Conservation (phyloP, 2,797 vertebrate species). For the Anas bernieri region DNA sequence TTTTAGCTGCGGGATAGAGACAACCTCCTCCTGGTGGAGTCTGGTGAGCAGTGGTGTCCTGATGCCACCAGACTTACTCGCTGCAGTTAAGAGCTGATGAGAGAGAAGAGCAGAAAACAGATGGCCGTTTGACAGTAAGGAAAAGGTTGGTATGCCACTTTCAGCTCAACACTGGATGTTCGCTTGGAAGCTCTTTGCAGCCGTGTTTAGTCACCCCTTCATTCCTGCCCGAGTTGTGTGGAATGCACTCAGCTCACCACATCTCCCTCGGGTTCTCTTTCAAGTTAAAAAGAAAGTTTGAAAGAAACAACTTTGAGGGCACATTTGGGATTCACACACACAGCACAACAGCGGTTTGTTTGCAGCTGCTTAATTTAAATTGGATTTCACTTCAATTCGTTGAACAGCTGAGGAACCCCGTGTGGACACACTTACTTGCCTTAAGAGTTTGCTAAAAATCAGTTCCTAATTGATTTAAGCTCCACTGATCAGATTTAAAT, state of each 20-base stretch:
- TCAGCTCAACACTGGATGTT: neutral
- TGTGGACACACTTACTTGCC: slow-evolving; percentile 36
- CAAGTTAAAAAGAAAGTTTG: slow-evolving; percentile 24
- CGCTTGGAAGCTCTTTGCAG: neutral
- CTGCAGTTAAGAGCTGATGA: slow-evolving; percentile 25
- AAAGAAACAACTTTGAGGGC: neutral
- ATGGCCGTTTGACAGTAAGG: slow-evolving; percentile 10
- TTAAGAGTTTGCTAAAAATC: slow-evolving; percentile 57
- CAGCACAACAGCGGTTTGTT: slow-evolving; percentile 28
- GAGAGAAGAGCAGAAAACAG: slow-evolving; percentile 24
- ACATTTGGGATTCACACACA: neutral
- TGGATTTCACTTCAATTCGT: slow-evolving; percentile 35
- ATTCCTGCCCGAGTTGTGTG: neutral
- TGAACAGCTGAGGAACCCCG: slow-evolving; percentile 47
- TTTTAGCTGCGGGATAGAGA: neutral
- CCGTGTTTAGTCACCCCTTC: neutral
- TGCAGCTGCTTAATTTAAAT: slow-evolving; percentile 52
- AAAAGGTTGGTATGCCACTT: slow-evolving; percentile 24
- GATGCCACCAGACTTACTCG: neutral
- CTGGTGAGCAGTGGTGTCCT: neutral
- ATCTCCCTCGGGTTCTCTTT: neutral
- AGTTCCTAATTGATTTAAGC: slow-evolving; percentile 52
- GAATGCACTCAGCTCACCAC: neutral
- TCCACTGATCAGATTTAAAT: slow-evolving; percentile 58
- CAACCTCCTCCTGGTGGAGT: neutral